Evolutionary conservation across 2,113 vertebrate genomes (phyloP), one percentile per base, ranked within the genome.

Genomic region (Xenus cinereus): DNA sequence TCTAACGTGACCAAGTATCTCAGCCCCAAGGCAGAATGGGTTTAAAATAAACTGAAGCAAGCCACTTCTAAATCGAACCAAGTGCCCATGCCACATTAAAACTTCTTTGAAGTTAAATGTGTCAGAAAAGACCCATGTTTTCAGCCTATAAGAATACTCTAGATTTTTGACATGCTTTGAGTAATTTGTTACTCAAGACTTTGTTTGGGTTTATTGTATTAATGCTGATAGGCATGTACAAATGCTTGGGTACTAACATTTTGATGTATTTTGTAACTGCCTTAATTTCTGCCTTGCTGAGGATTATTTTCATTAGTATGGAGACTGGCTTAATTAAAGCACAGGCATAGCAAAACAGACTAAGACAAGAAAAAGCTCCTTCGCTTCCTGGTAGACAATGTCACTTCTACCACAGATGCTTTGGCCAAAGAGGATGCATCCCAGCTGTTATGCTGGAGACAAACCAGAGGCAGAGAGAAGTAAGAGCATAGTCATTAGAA

Each of bases 31-130:
- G 66, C 37, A 76, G 89, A 79, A 57, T 4, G 14, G 8, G 41
- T 80, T 83, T 83, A 73, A 90, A 90, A 76, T 43, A 88, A 93
- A 94, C 63, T 39, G 75, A 85, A 93, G 71, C 78, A 94, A 93
- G 50, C 75, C 21, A 3, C n/a, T 88, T 30, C 35, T 50, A 83
- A 90, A 90, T 81, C 1, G 16, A 83, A 63, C 30, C 57, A 68
- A 91, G 53, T 28, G 46, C 80, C 71, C 37, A 26, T 1, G 10
- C 43, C 37, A 69, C 53, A 74, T 51, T 89, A 73, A 80, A 85
- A 87, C 16, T 69, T 46, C 74, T 88, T 90, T 93, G 71, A 96
- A 91, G 67, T 50, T 59, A 84, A 77, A 37, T 33, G 26, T 66
- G 51, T 62, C 82, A 80, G 67, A 85, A 82, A 73, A 83, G 54